Base-by-base conservation (phyloP, 2,888 invertebrate genomes). In the Hyalella azteca region DNA sequence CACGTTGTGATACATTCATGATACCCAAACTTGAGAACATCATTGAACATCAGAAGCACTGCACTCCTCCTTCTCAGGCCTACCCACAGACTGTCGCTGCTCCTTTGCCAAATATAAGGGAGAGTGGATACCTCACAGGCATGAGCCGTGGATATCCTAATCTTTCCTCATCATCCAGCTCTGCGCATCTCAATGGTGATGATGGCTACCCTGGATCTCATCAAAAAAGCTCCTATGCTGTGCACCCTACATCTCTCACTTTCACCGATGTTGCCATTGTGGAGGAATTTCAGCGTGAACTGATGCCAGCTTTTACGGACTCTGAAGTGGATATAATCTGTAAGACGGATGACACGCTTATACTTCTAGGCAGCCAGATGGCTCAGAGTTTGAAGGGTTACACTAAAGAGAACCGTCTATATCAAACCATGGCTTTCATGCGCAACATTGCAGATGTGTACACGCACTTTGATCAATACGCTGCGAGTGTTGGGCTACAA, bases 31-130 rank as follows among this genome's bases (percentile, higher is more conserved):
- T 66, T 5, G 29, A 66, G 66, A 66, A 66, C 36, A 66, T 66
- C 39, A 32, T 66, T 15, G 66, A 66, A 36, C 66, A 66, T 19
- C 66, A 66, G 66, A 66, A 66, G 66, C 66, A 66, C 66, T 66
- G 66, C 39, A n/a, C n/a, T n/a, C 9, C 11, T 9, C 11, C 45
- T 11, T 9, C 45, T 9, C 45, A 45, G 45, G 15, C 45, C 45
- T 45, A 45, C 45, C 45, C 45, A 9, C 45, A 45, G 45, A 45
- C 9, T 15, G 29, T 36, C 19, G 66, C 36, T 22, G 36, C 66
- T 19, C 66, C 36, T 15, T 5, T 22, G 26, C 29, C 22, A 7
- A 22, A 7, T 29, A 2, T 7, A 22, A 54, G 54, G 54, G 54
- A 54, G 26, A 54, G 26, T 11, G n/a, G n/a, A n/a, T 66, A 66